A percentile compares a stretch with the other conserved stretches of the same genome.
These are phyloP conservation scores for Aphelinus certus DNA, from an alignment of 1,140 invertebrate species.

Conservation along the genomic window DNA sequence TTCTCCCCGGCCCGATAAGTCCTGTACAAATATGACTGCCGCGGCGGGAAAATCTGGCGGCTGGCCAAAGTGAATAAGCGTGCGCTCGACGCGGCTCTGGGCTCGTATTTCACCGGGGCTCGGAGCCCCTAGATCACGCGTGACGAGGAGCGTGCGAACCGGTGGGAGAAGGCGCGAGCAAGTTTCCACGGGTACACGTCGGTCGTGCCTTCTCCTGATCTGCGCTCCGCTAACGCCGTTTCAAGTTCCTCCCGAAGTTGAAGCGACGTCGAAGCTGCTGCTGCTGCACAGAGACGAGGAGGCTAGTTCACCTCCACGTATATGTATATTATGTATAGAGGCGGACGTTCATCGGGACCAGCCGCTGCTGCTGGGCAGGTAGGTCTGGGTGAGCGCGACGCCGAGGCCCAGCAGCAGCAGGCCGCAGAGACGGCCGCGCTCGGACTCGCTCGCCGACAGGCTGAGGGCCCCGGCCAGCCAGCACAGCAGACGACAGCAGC, in stretches of 20 bases:
- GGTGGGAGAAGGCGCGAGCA: slow-evolving; percentile 37
- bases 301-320: too few species aligned
- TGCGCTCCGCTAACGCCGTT: too few species aligned
- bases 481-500: slow-evolving; percentile 61
- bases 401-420: slow-evolving; percentile 56
- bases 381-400: slow-evolving; percentile 57
- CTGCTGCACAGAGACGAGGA: too few species aligned
- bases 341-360: slow-evolving; percentile 55
- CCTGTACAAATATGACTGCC: slow-evolving; percentile 19
- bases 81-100: too few species aligned
- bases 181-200: slow-evolving; percentile 13
- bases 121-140: slow-evolving; percentile 18
- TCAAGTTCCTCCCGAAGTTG: too few species aligned
- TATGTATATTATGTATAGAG: slow-evolving; percentile 26
- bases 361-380: slow-evolving; percentile 49
- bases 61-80: slow-evolving; percentile 7
- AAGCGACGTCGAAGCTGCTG: too few species aligned
- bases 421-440: slow-evolving; percentile 56
- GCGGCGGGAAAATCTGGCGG: neutral
- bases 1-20: neutral
- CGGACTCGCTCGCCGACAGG: slow-evolving; percentile 58
- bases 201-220: slow-evolving; percentile 29
- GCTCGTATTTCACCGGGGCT: slow-evolving; percentile 17
- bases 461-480: slow-evolving; percentile 62
- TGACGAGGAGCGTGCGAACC: slow-evolving; percentile 19